Base-by-base conservation (phyloP, 2,113 vertebrate genomes). In the Tursiops truncatus region DNA sequence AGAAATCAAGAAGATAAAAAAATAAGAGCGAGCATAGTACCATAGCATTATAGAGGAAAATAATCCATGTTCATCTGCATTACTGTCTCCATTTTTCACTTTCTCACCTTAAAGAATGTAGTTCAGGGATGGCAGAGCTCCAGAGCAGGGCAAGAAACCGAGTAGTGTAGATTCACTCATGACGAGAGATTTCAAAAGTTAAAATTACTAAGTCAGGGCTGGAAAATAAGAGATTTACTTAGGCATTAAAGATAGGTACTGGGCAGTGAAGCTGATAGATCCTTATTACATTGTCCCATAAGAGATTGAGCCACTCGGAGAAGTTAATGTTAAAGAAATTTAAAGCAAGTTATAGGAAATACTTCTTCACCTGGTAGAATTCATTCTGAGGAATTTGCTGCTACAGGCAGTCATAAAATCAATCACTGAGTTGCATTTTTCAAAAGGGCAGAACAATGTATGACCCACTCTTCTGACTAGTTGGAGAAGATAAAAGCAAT, bases 321-420 rank as follows among this genome's bases (percentile, higher is more conserved):
- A 89, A 94, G 79, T 47, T 80, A 56, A 97, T 91, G 44, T 50
- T 13, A 58, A 95, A 53, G 63, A 95, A 96, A 96, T 97, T 87
- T 93, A 97, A 93, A 90, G 89, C 77, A 84, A 95, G 68, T 87
- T 91, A 63, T 36, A 94, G 89, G n/a, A 89, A 95, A 95, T 92
- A 71, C 93, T 91, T 95, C 80, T 97, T 94, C 96, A 97, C 82
- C 58, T 71, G 50, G 89, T 83, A 63, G 92, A 95, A 97, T 94
- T 95, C 77, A 74, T 79, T 89, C 84, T 65, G 91, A 89, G 91
- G 91, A 97, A 97, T 97, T 92, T 71, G 68, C 96, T 67, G 68
- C 70, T 77, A 80, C 14, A 0, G 50, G 58, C 91, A 87, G 93
- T 89, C 89, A 86, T 92, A 95, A 97, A 97, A 98, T 98, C 97